Evolutionary conservation across 2,797 vertebrate species (phyloP).

Genomic region (Agapornis canus): DNA sequence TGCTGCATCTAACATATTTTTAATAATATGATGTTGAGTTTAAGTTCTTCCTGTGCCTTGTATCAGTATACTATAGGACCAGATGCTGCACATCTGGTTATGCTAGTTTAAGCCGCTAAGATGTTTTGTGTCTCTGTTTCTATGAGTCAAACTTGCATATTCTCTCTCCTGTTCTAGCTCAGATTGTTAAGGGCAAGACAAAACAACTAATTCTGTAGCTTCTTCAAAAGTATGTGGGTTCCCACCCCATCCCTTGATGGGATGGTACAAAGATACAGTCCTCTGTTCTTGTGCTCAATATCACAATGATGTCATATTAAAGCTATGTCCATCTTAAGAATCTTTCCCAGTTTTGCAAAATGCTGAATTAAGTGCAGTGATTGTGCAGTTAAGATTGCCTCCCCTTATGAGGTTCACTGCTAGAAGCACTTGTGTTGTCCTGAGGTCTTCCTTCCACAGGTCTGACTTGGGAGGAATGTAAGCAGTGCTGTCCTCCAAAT

Average conservation of each 20-base stretch:
- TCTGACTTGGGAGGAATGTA: slow-evolving; percentile 93
- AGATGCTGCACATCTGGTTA: neutral
- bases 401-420: neutral
- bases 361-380: neutral
- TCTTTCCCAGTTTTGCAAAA: neutral
- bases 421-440: neutral
- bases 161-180: neutral
- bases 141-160: neutral
- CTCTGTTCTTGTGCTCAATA: neutral
- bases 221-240: neutral
- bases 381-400: neutral
- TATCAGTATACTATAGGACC: neutral
- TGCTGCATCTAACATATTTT: neutral
- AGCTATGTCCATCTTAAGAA: neutral
- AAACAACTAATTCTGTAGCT: neutral
- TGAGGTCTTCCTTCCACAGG: slow-evolving; percentile 77
- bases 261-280: neutral
- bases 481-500: slow-evolving; percentile 85
- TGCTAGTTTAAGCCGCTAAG: neutral
- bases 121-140: neutral
- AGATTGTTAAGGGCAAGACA: neutral
- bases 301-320: neutral
- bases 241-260: neutral
- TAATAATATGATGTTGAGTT: neutral
- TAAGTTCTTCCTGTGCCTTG: neutral